These are phyloP conservation scores for Scelioninae gen. 1 DNA, from an alignment of 2,888 invertebrate species.

Conservation along the genomic window DNA sequence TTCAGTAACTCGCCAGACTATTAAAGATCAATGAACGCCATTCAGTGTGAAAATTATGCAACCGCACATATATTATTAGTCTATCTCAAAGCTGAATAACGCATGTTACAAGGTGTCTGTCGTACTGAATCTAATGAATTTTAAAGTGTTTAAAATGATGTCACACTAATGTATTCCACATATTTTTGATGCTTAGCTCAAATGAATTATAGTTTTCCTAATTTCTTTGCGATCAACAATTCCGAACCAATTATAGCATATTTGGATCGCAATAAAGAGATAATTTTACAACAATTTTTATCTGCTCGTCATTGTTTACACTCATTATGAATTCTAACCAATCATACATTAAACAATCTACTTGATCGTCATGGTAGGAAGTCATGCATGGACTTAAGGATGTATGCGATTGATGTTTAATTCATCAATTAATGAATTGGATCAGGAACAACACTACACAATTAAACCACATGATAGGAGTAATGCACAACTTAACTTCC, in stretches of 20 bases:
- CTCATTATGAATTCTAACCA: slow-evolving; percentile 43
- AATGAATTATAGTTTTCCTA: slow-evolving; percentile 40
- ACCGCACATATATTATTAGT: slow-evolving; percentile 71
- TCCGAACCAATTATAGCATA: no score
- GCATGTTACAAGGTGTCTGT: slow-evolving; percentile 71
- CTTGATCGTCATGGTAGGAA: slow-evolving; percentile 48
- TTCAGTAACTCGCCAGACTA: slow-evolving; percentile 72
- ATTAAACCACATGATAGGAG: slow-evolving; percentile 55
- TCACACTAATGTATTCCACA: slow-evolving; percentile 50
- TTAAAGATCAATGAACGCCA: slow-evolving; percentile 73
- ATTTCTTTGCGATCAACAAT: slow-evolving; percentile 28
- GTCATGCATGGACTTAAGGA: slow-evolving; percentile 59
- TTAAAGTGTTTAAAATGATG: slow-evolving; percentile 65
- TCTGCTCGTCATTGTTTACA: slow-evolving; percentile 24
- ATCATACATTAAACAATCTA: slow-evolving; percentile 57
- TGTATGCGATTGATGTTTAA: slow-evolving; percentile 61
- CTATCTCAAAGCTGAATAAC: slow-evolving; percentile 70
- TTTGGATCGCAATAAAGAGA: no score
- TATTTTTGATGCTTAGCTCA: slow-evolving; percentile 43
- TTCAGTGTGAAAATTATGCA: slow-evolving; percentile 72
- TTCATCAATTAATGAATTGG: slow-evolving; percentile 66
- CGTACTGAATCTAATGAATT: slow-evolving; percentile 68
- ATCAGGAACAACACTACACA: slow-evolving; percentile 64
- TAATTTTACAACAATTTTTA: no score
- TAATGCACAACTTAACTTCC: slow-evolving; percentile 54